Evolutionary conservation across 2,797 vertebrate species (phyloP), one percentile per base, ranked within the genome.

Genomic region (Enteromius viviparus): DNA sequence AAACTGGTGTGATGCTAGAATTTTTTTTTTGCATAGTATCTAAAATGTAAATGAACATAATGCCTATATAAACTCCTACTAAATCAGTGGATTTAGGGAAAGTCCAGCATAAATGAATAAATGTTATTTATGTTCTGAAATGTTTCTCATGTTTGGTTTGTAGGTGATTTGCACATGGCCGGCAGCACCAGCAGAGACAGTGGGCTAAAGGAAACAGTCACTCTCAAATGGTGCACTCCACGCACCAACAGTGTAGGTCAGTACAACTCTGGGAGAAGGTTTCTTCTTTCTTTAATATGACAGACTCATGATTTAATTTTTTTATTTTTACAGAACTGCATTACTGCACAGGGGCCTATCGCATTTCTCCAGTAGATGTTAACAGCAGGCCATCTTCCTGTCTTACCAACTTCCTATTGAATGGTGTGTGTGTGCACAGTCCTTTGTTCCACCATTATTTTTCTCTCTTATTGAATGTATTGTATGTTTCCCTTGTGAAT

Each of bases 331-430:
- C 93, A 99, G 98, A 99, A 81, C 89, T 99, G 71, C 98, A 99
- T 90, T 99, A 99, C 90, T 99, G 98, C 87, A 99, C 97, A 3
- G 98, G 98, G 85, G 98, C 98, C 0, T 99, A 96, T 87, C 96
- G 98, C 83, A 99, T 99, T 89, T 99, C 98, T 51, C 98, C 98
- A 0, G 98, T 99, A 45, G 98, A 99, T 65, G 98, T 99, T 47
- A 99, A 99, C 92, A 99, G 98, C 86, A 95, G 98, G 65, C 98
- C 98, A 32, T 99, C 98, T 0, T 99, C 98, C 45, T 99, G 98
- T 90, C 94, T 99, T 88, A 99, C 98, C 26, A 99, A 99, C 92
- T 99, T 99, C 81, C 97, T 99, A 66, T 95, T 99, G 26, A 99
- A 99, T 15, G 98, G 98, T 98, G 91, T 78, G 76, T 47, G 76